Percentiles rank a stretch among this genome's conserved stretches.
phyloP scores from a whole-genome alignment of 2,888 invertebrate species.

The Cepaea hortensis region DNA sequence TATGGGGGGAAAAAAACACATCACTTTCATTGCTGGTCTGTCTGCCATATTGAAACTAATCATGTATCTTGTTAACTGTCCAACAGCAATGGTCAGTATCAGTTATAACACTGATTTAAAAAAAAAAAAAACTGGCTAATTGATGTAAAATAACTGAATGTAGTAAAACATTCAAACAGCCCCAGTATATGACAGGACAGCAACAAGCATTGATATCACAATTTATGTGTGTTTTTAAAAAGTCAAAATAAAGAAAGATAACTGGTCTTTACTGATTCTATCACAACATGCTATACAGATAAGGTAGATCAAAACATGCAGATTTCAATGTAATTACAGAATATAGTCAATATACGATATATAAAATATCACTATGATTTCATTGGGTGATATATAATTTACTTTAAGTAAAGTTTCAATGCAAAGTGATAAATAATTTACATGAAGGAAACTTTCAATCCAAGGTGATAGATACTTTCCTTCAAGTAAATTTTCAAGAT shows the following conservation, averaged over 20 bases:
- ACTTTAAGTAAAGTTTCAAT: background rate
- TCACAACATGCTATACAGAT: constrained; percentile 27
- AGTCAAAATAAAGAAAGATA: constrained; percentile 11
- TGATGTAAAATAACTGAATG: background rate
- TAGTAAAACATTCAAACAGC: background rate
- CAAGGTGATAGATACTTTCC: no score
- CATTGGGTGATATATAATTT: background rate
- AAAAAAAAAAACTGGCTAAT: background rate
- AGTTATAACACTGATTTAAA: background rate
- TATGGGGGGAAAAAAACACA: no score
- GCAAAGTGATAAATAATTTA: background rate
- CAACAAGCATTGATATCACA: constrained; percentile 13
- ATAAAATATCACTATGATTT: background rate
- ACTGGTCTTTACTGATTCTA: constrained; percentile 19
- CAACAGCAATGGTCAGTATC: background rate
- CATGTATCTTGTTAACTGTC: background rate
- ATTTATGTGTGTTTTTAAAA: background rate
- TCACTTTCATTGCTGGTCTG: no score
- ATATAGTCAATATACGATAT: background rate
- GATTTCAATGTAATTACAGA: background rate
- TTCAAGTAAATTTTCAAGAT: no score
- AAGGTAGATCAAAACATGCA: constrained; percentile 1
- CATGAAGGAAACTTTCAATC: no score
- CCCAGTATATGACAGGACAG: background rate
- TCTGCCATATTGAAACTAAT: no score